Evolutionary conservation across 2,113 vertebrate species (phyloP).

Genomic region (Equus przewalskii): DNA sequence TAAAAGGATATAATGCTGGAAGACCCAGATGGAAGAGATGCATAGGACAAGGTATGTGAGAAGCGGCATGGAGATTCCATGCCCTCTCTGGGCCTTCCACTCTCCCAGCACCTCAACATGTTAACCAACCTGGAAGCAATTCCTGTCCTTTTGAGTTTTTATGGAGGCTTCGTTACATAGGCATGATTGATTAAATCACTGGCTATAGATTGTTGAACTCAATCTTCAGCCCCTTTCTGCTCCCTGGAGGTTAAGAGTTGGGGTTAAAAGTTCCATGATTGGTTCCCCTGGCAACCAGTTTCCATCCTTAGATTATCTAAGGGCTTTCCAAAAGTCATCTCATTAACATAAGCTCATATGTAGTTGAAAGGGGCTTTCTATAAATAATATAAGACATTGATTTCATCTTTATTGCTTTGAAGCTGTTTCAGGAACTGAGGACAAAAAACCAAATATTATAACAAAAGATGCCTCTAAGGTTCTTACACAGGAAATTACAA

Average conservation of each 20-base stretch:
- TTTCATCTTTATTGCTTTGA: not conserved
- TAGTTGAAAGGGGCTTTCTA: not conserved
- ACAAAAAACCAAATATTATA: not conserved
- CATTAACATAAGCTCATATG: not conserved
- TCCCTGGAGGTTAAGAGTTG: not conserved
- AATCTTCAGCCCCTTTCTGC: not conserved
- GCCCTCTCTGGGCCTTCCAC: not conserved
- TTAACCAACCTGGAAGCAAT: not conserved
- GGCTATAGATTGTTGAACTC: not conserved
- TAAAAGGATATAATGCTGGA: not conserved
- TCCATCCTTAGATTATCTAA: not conserved
- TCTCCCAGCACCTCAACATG: not conserved
- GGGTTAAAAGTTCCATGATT: not conserved
- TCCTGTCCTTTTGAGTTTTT: not conserved
- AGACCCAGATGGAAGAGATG: not conserved
- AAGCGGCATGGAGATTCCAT: not conserved
- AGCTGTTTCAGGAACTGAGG: not conserved
- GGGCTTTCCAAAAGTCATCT: not conserved
- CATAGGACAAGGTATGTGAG: not conserved
- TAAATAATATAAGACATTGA: not conserved
- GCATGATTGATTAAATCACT: not conserved
- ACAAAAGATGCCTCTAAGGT: not conserved
- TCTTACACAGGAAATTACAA: not conserved
- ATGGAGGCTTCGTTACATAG: not conserved
- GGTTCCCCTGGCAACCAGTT: not conserved